Evolutionary conservation across 2,113 vertebrate species (phyloP).

Genomic region (Sylvia atricapilla): DNA sequence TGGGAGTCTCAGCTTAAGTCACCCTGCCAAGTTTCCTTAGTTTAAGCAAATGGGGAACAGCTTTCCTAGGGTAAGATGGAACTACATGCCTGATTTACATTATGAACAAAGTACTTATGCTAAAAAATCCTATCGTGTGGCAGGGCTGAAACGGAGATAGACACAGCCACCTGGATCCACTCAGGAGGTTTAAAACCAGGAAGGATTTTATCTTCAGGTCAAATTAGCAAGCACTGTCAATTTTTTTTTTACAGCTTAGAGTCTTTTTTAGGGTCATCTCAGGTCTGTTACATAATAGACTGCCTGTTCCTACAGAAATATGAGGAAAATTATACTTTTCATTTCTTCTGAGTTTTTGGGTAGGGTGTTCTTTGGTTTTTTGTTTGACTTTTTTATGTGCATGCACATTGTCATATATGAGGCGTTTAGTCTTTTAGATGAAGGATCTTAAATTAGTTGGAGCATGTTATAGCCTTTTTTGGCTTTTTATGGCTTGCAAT

Average conservation of each 20-base stretch:
- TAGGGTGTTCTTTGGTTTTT: background rate
- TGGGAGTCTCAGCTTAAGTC: background rate
- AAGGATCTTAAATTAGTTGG: background rate
- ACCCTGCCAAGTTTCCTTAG: background rate
- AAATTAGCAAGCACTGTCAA: background rate
- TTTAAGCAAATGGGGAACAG: background rate
- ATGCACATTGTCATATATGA: background rate
- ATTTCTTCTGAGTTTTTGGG: rapidly evolving
- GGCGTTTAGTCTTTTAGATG: background rate
- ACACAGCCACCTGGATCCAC: background rate
- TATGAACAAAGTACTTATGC: background rate
- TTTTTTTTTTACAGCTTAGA: background rate
- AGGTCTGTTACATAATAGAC: background rate
- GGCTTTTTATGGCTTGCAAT: background rate
- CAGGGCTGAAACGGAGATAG: background rate
- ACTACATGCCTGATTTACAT: background rate
- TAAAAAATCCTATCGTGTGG: background rate
- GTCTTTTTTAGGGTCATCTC: background rate
- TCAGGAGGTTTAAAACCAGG: background rate
- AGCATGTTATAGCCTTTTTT: background rate
- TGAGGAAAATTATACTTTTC: background rate
- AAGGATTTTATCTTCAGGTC: background rate
- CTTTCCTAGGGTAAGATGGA: background rate
- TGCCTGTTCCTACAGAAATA: background rate
- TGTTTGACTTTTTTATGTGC: background rate